Evolutionary conservation across 1,140 invertebrate genomes (phyloP), one percentile per base, ranked within the genome.

Genomic region (Drosophila ohnishii): DNA sequence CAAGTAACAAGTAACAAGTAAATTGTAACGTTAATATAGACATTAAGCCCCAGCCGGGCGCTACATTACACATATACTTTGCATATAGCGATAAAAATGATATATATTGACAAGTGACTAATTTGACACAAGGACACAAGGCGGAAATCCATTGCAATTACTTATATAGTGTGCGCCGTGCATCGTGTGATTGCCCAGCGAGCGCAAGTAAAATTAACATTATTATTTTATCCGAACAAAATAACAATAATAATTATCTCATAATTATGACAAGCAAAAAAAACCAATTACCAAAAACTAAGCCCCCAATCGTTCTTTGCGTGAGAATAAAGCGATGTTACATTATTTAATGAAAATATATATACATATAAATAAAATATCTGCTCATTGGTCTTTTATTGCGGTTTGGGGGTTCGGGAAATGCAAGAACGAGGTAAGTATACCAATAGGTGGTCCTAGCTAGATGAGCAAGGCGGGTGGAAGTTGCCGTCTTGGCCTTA

Each of bases 281-380:
- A 62, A 62, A 69, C 61, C 53, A 78, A 88, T 70, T 71, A 70
- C 47, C 10, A 66, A 50, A 75, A 83, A 86, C 75, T 84, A 78
- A 86, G 81, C 64, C 74, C 70, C 72, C 79, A 79, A 91, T 88
- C 82, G 90, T 91, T 91, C 90, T 91, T 91, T 91, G 90, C 88
- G 90, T 90, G 79, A 86, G 84, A 91, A 87, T 88, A 88, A 91
- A 91, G 88, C 83, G 89, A 91, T 91, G 90, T 91, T 91, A 91
- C 75, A 91, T 90, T 90, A 91, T 91, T 91, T 88, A 91, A 91
- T 83, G 81, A 91, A 91, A 91, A 91, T 88, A 91, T 91, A 90
- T 90, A 90, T 91, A 88, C 82, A 86, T 82, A 91, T 86, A 84
- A 90, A 91, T 80, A 89, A 81, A 79, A 81, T 45, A 83, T 40